Evolutionary conservation across 2,113 vertebrate genomes (phyloP).

Genomic region (Gopherus evgoodei): DNA sequence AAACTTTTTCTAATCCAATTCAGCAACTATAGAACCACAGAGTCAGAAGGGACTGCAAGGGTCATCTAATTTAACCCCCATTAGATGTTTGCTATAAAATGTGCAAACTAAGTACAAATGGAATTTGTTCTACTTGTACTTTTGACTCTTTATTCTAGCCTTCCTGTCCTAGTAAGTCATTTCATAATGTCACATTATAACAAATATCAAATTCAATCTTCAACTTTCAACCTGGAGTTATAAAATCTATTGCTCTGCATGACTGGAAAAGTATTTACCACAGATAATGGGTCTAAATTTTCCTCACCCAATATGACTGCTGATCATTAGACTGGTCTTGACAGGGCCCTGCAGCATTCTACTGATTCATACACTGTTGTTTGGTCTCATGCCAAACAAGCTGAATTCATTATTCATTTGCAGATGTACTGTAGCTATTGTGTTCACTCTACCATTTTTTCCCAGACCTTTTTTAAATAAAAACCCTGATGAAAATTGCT

Average conservation of each 20-base stretch:
- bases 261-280: background rate
- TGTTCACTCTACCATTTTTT: rapidly evolving
- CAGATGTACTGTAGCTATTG: background rate
- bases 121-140: background rate
- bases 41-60: background rate
- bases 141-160: background rate
- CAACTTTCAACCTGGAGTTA: background rate
- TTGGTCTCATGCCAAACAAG: background rate
- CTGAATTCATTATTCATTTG: background rate
- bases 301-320: background rate
- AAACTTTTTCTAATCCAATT: background rate
- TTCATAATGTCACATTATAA: background rate
- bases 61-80: background rate
- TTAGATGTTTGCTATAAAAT: rapidly evolving
- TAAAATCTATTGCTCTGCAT: rapidly evolving
- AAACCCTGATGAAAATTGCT: background rate
- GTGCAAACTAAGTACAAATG: rapidly evolving
- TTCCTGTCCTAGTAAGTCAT: background rate
- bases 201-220: background rate
- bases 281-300: background rate
- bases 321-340: background rate
- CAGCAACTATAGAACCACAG: background rate
- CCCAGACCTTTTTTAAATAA: background rate
- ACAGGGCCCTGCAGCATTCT: background rate
- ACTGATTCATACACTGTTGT: background rate